Percentiles rank a stretch among this genome's conserved stretches.
These are phyloP conservation scores for Kryptolebias marmoratus DNA, from an alignment of 2,113 vertebrate species.

Conservation along the genomic window DNA sequence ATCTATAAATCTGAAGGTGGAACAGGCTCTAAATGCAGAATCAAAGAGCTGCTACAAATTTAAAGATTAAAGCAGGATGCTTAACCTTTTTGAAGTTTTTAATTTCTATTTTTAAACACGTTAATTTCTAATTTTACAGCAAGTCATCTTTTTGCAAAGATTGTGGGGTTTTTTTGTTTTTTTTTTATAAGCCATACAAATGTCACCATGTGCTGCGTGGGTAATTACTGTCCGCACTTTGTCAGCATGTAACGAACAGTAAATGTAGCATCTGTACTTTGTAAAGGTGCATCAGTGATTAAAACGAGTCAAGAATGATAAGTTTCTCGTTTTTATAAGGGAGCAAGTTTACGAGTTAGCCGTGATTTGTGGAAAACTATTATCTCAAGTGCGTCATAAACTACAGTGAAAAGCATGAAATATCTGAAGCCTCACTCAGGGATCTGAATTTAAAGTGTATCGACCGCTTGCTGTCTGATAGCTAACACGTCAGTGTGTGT, in stretches of 20 bases:
- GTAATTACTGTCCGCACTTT: conserved; percentile 40
- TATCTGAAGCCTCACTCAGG: conserved; percentile 42
- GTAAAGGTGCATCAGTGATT: conserved; percentile 22
- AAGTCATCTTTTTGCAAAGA: conserved; percentile 22
- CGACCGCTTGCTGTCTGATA: conserved; percentile 39
- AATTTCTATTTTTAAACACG: conserved; percentile 24
- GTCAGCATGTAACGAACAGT: conserved; percentile 16
- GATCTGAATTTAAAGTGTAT: conserved; percentile 55
- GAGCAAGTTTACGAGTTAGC: conserved; percentile 12
- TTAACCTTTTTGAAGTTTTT: not conserved
- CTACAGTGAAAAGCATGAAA: conserved; percentile 24
- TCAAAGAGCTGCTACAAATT: conserved; percentile 26
- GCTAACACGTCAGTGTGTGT: conserved; percentile 44
- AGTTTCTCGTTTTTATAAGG: conserved; percentile 18
- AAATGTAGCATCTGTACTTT: conserved; percentile 24
- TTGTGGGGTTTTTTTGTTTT: not conserved
- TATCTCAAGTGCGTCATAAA: conserved; percentile 25
- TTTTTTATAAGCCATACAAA: conserved; percentile 27
- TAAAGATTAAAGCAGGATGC: conserved; percentile 30
- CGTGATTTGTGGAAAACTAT: conserved; percentile 23
- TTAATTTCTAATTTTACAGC: conserved; percentile 23
- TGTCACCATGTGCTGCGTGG: conserved; percentile 41
- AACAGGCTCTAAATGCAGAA: conserved; percentile 39
- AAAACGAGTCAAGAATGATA: conserved; percentile 23
- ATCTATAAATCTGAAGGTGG: conserved; percentile 21